These are phyloP conservation scores for Ptycholaimellus sp. DNA, from an alignment of 2,888 invertebrate genomes.

Conservation along the genomic window DNA sequence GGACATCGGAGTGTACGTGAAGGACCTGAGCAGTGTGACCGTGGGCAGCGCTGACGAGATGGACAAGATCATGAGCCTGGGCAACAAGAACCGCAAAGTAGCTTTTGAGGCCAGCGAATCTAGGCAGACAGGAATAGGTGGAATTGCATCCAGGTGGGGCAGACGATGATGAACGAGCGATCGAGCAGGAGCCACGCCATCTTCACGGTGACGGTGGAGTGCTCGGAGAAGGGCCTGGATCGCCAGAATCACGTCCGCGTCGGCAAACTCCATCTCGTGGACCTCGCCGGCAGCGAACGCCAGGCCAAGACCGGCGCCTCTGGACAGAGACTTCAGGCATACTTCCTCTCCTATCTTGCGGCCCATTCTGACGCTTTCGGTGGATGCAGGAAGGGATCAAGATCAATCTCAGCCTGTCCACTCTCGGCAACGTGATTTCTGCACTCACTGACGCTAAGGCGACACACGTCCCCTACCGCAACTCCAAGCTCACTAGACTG, in stretches of 20 bases:
- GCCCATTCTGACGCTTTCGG: too few species aligned
- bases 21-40: constrained; percentile 85
- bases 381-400: constrained; percentile 94
- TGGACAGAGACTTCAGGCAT: constrained; percentile 46
- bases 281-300: constrained; percentile 87
- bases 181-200: constrained; percentile 82
- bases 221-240: constrained; percentile 55
- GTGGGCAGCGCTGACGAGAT: constrained; percentile 87
- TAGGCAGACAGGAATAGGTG: neutral
- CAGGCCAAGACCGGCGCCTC: constrained; percentile 69
- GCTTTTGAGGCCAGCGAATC: neutral
- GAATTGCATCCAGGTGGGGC: constrained; percentile 37
- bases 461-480: constrained; percentile 87
- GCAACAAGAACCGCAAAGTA: constrained; percentile 65
- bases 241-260: constrained; percentile 66
- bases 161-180: constrained; percentile 89
- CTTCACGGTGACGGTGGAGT: constrained; percentile 89
- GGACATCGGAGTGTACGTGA: constrained; percentile 89
- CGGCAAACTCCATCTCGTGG: constrained; percentile 89
- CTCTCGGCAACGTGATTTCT: constrained; percentile 89
- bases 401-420: constrained; percentile 86
- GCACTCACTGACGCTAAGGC: constrained; percentile 89
- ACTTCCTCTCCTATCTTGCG: too few species aligned
- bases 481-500: constrained; percentile 76
- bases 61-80: constrained; percentile 75